These are phyloP conservation scores for Stramonita haemastoma DNA, from an alignment of 2,888 invertebrate species.

Conservation along the genomic window DNA sequence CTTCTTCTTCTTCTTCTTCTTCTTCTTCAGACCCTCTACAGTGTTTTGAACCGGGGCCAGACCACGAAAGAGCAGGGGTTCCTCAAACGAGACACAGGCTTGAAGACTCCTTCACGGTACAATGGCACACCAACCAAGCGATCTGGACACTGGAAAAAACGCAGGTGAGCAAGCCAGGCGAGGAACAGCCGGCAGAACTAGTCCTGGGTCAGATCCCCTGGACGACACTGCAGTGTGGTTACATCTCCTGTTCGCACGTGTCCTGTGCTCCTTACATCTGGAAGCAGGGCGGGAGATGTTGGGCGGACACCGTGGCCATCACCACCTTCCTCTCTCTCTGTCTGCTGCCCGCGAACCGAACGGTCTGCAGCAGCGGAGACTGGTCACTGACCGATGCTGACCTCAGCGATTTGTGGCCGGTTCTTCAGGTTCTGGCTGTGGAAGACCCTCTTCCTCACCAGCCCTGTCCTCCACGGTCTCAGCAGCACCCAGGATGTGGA, in stretches of 20 bases:
- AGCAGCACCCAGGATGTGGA: not conserved
- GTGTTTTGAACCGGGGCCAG: not conserved
- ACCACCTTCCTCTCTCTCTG: conserved; percentile 6
- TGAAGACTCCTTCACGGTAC: not conserved
- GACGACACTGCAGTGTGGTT: not conserved
- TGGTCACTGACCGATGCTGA: not conserved
- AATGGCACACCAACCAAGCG: not conserved
- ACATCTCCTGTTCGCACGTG: not conserved
- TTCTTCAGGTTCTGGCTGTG: not conserved
- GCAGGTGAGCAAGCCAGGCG: not conserved
- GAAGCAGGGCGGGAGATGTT: not conserved
- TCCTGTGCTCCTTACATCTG: conserved; percentile 12
- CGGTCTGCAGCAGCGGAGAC: not conserved
- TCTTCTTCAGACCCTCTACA: not conserved
- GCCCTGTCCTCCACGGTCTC: not conserved
- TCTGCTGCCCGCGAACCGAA: not conserved
- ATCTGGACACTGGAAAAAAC: not conserved
- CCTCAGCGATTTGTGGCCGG: not conserved
- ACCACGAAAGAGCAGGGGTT: not conserved
- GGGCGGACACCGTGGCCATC: not conserved
- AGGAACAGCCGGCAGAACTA: not conserved
- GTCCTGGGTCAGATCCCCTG: not conserved
- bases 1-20: not conserved
- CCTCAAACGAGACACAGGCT: not conserved
- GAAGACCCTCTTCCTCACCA: not conserved